Percentiles rank a stretch among this genome's conserved stretches.
Conservation (phyloP, 2,113 vertebrate species). For the Oenanthe melanoleuca region DNA sequence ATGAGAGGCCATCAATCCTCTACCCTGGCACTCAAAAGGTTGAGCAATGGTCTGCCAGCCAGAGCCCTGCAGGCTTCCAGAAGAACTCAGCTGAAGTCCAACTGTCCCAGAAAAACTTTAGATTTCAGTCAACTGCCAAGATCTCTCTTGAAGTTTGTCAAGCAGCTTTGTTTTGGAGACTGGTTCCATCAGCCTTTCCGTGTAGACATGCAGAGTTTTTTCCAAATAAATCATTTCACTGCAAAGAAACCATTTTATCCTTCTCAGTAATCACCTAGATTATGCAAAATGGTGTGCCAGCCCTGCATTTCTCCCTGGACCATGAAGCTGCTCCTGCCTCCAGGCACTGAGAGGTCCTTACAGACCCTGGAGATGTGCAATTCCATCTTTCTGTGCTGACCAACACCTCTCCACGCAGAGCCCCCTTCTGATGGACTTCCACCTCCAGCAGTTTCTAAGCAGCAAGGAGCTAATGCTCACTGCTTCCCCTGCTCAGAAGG, state of each 20-base stretch:
- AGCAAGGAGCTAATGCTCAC: neutral
- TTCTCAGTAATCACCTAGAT: neutral
- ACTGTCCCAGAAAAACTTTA: neutral
- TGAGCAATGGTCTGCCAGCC: constrained; percentile 31
- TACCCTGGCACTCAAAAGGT: neutral
- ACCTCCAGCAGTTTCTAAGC: neutral
- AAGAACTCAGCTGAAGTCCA: constrained; percentile 20
- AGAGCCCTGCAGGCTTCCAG: constrained; percentile 7
- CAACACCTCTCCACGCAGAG: neutral
- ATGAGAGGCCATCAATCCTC: constrained; percentile 6
- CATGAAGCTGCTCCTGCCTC: neutral
- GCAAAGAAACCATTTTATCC: neutral
- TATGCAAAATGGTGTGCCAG: neutral
- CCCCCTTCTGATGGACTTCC: neutral
- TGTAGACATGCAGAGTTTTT: neutral
- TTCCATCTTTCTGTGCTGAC: neutral
- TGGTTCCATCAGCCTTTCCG: neutral
- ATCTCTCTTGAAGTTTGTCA: constrained; percentile 1
- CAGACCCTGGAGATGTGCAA: neutral
- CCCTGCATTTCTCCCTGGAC: neutral
- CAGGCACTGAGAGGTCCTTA: neutral
- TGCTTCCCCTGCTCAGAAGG: neutral
- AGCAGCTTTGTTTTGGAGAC: neutral
- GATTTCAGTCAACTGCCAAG: constrained; percentile 29
- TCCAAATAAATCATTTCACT: neutral